Evolutionary conservation across 2,888 invertebrate species (phyloP).

Genomic region (Margaritifera margaritifera): DNA sequence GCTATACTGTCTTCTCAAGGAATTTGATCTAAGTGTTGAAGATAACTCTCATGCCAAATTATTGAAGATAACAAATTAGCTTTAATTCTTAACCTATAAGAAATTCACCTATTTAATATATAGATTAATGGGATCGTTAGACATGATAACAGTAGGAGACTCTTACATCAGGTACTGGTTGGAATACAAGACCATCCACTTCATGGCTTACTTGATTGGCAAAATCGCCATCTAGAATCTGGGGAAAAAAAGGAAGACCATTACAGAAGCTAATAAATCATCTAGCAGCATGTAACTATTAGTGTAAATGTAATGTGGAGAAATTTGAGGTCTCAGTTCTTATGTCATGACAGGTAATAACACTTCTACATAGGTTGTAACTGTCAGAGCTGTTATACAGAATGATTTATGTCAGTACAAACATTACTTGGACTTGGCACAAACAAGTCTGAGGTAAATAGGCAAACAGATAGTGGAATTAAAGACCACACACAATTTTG

Average conservation of each 20-base stretch:
- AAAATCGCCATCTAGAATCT: conserved; percentile 84
- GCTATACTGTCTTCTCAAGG: too few relatives aligned
- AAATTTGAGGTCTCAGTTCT: not conserved
- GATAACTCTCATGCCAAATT: too few relatives aligned
- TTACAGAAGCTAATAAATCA: conserved; percentile 1
- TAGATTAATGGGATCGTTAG: not conserved
- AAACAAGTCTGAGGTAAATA: too few relatives aligned
- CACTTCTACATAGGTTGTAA: too few relatives aligned
- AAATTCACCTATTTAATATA: not conserved
- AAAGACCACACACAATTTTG: too few relatives aligned
- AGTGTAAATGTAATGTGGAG: not conserved
- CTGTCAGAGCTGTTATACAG: too few relatives aligned
- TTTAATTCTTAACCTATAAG: too few relatives aligned
- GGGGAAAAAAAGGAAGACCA: conserved; percentile 26
- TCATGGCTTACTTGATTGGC: conserved; percentile 89
- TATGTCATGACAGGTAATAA: too few relatives aligned
- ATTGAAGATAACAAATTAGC: not conserved
- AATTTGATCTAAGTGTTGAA: too few relatives aligned
- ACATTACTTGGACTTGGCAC: too few relatives aligned
- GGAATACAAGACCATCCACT: conserved; percentile 98
- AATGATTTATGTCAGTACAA: too few relatives aligned
- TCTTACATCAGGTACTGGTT: conserved; percentile 86
- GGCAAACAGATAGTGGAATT: too few relatives aligned
- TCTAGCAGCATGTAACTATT: not conserved
- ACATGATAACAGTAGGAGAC: not conserved